These are phyloP conservation scores for Dermochelys coriacea DNA, from an alignment of 2,797 vertebrate species.

Conservation along the genomic window DNA sequence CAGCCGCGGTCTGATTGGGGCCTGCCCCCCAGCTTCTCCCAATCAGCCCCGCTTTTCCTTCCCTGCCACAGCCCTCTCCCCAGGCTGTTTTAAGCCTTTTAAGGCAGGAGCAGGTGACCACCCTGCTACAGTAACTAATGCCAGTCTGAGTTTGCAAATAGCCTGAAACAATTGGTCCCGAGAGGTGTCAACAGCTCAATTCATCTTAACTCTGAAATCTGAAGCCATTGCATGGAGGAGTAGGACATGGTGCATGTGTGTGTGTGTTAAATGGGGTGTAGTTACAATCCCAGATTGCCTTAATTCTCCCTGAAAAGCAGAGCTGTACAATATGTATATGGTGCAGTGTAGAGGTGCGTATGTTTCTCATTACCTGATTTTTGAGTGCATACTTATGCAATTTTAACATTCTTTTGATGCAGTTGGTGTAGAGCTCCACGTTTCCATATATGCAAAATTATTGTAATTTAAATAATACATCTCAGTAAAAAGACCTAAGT, in stretches of 20 bases:
- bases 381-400: neutral
- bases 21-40: too few relatives aligned
- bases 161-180: neutral
- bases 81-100: too few relatives aligned
- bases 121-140: neutral
- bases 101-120: too few relatives aligned
- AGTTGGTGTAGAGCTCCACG: fast-evolving
- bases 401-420: neutral
- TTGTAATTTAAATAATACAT: neutral
- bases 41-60: too few relatives aligned
- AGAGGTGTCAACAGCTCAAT: neutral
- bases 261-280: too few relatives aligned
- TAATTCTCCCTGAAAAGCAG: neutral
- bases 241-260: fast-evolving
- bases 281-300: neutral
- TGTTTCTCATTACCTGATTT: neutral
- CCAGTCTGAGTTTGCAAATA: neutral
- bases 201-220: neutral
- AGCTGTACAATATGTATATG: too few relatives aligned
- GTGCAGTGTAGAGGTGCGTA: too few relatives aligned
- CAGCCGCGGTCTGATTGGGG: too few relatives aligned
- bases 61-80: too few relatives aligned
- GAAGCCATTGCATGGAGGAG: neutral
- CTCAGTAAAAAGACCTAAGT: neutral
- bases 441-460: neutral